Base-by-base conservation (phyloP, 2,797 vertebrate genomes). In the Anomalospiza imberbis region DNA sequence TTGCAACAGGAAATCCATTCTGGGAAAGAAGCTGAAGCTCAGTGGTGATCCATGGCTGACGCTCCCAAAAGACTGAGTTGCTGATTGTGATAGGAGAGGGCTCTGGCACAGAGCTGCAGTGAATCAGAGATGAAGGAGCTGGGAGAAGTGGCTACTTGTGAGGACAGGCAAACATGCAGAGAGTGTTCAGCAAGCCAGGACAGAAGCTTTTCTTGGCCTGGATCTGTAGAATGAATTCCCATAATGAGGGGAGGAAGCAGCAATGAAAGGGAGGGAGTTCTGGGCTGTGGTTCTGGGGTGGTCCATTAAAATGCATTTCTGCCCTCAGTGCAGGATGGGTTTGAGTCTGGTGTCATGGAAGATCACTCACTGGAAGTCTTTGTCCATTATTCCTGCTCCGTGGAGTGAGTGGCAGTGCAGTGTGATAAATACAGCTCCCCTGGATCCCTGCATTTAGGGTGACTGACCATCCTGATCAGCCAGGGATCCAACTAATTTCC, bases 1-100 rank as follows among this genome's bases (percentile, higher is more conserved):
- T 94, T 96, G 95, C 84, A 96, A 96, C 76, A 93, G 95, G 96
- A 96, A 96, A 88, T 92, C 66, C 40, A 26, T 66, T 75, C 91
- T 94, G 91, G 96, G 74, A 83, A 93, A 94, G 91, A 92, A 92
- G 82, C 50, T 88, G 68, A 63, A 63, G 67, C 86, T 76, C 54
- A 24, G 12, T 87, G 50, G 83, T 85, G 88, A 48, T 87, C 88
- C 53, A 7, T 88, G 88, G 86, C 58, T 94, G 78, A 83, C 0
- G 5, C 75, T 91, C 31, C 84, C 76, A 42, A 79, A 92, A 63
- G 88, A 58, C 79, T 38, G 78, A 78, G 60, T 12, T 75, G 63
- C 75, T 91, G 81, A 32, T 65, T 29, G 58, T 75, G 88, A 47
- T 73, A 60, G 68, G 89, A 79, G 54, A 91, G 29, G 54, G 40